A percentile compares a stretch with the other conserved stretches of the same genome.
These are phyloP conservation scores for Sceloporus tristichus DNA, from an alignment of 2,113 vertebrate species.

Conservation along the genomic window DNA sequence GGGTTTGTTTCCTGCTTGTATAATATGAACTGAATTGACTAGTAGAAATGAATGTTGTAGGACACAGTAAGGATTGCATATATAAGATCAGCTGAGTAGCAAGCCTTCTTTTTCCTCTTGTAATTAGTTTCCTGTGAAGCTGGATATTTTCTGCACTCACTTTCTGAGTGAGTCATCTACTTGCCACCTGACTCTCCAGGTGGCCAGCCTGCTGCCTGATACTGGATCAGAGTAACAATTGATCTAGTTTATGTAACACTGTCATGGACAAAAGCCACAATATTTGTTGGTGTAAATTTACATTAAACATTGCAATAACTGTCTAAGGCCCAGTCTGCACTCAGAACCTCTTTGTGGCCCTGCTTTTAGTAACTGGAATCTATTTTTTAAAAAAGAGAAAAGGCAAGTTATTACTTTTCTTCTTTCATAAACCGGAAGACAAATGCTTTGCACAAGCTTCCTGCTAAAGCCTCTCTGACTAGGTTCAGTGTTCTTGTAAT, in stretches of 20 bases:
- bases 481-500: neutral
- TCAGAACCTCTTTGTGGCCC: constrained; percentile 1
- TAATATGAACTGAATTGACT: too few relatives aligned
- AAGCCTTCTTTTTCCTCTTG: neutral
- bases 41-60: too few relatives aligned
- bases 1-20: too few relatives aligned
- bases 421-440: neutral
- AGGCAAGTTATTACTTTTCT: neutral
- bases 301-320: neutral
- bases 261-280: constrained; percentile 9
- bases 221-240: neutral
- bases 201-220: constrained; percentile 29
- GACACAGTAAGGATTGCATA: neutral
- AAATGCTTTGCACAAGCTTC: constrained; percentile 11
- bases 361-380: constrained; percentile 10
- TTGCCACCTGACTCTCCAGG: constrained; percentile 39
- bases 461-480: constrained; percentile 9
- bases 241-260: constrained; percentile 16
- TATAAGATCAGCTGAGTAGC: neutral
- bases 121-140: neutral
- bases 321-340: neutral
- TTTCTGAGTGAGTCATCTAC: neutral
- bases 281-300: neutral
- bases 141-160: neutral
- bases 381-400: constrained; percentile 16